Evolutionary conservation across 2,113 vertebrate genomes (phyloP), one percentile per base, ranked within the genome.

Genomic region (Calidris pugnax): DNA sequence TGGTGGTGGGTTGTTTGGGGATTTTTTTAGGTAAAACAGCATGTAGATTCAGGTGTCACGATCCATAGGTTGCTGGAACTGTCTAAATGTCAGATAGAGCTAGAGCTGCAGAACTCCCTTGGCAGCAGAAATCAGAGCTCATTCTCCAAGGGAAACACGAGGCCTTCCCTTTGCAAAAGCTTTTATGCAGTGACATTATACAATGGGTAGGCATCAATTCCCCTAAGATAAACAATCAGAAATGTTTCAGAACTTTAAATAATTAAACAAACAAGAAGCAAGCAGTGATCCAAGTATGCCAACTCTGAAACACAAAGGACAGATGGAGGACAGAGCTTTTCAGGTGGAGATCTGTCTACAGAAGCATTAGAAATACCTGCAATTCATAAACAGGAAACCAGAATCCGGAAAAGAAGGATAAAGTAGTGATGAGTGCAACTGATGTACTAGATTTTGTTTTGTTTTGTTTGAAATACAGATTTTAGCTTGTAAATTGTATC

Each of bases 231-330:
- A 92, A 87, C 35, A 63, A 75, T 60, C 27, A 90, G 53, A 88
- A 94, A 87, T 71, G 69, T 67, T 91, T 89, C 87, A 94, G 69
- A 84, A 68, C 33, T 59, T 83, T 59, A 84, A 94, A 86, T 88
- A 76, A 91, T 82, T 90, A 73, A 84, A 75, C 62, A 85, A 93
- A 91, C 69, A 79, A 80, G 69, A 91, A 82, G 27, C 12, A 82
- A 96, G 27, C 41, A 91, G 43, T 22, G 48, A 78, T 88, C 59
- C 79, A 66, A 86, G 37, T 28, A 66, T 12, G 32, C 18, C 56
- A 93, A 71, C 35, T 63, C 50, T 73, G 90, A 96, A 93, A 92
- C 59, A 37, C 30, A 84, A 72, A 47, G 43, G 79, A 92, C 26
- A 53, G 76, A 73, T 43, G 26, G 43, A 77, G 32, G 89, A 59